Base-by-base conservation (phyloP, 2,888 invertebrate species). In the Uropetala carovei region DNA sequence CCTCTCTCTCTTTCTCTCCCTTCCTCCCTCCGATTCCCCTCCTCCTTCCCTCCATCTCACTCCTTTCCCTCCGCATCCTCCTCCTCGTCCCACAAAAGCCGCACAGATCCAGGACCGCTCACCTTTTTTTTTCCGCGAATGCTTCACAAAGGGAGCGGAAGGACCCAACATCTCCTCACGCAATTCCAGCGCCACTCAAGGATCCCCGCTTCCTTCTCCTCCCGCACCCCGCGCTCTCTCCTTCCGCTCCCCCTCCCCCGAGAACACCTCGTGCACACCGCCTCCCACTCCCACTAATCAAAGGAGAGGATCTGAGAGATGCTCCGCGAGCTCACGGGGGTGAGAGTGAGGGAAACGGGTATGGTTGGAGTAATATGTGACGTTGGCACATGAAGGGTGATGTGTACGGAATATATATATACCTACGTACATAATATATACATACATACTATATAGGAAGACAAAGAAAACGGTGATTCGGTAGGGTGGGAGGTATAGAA, bases 111-210 rank as follows among this genome's bases (percentile, higher is more conserved):
- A 11, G 14, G 82, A 60, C 75, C 59, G n/a, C 85, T 13, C 68
- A n/a, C 59, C 86, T 86, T 89, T 43, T n/a, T 60, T 60, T 89
- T 43, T 10, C 64, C 89, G 60, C 89, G 58, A 89, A 86, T 18
- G 30, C 30, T 43, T 43, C 56, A 83, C 83, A 57, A 56, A 56
- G 57, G n/a, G 57, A 83, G n/a, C 27, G 89, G 30, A 64, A 60
- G 89, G 43, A 43, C 43, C 43, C 43, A 43, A 22, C 75, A 75
- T 75, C 75, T 7, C 13, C 13, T 11, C 0, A 7, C 64, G 11
- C 43, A 43, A 43, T 43, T 43, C 43, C 43, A 43, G 43, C 43
- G n/a, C 83, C 82, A 43, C 57, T 83, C n/a, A 27, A 14, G 30
- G 27, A 43, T 83, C 56, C 18, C 56, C 83, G 43, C 43, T 16